Percentiles rank a stretch among this genome's conserved stretches.
phyloP scores from a whole-genome alignment of 2,797 vertebrate species.

The Sebastes hubbsi region DNA sequence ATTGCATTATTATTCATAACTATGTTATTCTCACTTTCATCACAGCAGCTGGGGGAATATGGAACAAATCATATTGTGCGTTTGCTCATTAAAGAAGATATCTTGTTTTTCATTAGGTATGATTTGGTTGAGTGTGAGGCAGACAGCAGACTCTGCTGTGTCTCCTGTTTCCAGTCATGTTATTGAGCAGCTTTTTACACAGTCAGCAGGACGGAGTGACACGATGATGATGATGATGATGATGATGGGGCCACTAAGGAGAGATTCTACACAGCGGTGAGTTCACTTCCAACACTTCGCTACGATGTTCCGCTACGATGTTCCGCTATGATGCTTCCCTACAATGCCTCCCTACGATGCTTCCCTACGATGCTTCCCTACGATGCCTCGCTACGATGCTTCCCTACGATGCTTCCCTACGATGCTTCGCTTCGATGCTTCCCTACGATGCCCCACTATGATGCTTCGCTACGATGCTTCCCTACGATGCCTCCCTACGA shows the following conservation, averaged over 20 bases:
- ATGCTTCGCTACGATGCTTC: accelerated
- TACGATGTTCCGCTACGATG: too few species aligned
- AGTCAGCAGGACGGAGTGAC: too few species aligned
- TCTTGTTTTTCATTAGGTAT: constrained; percentile 7
- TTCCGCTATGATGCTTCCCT: too few species aligned
- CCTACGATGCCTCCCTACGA: accelerated
- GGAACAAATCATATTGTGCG: background rate
- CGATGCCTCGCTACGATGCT: accelerated
- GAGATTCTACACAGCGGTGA: too few species aligned
- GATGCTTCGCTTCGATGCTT: accelerated
- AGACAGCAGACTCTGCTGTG: background rate
- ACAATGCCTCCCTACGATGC: too few species aligned
- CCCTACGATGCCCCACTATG: too few species aligned
- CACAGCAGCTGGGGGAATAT: background rate
- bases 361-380: accelerated
- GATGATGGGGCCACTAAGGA: too few species aligned
- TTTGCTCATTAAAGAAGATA: background rate
- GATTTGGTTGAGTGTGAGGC: constrained; percentile 1
- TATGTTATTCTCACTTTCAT: background rate
- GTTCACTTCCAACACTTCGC: too few species aligned
- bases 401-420: too few species aligned
- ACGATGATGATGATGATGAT: too few species aligned
- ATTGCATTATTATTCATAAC: constrained; percentile 4
- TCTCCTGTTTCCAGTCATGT: too few species aligned
- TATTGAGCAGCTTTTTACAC: too few species aligned